Evolutionary conservation across 2,113 vertebrate species (phyloP).

Genomic region (Heterochromis multidens): DNA sequence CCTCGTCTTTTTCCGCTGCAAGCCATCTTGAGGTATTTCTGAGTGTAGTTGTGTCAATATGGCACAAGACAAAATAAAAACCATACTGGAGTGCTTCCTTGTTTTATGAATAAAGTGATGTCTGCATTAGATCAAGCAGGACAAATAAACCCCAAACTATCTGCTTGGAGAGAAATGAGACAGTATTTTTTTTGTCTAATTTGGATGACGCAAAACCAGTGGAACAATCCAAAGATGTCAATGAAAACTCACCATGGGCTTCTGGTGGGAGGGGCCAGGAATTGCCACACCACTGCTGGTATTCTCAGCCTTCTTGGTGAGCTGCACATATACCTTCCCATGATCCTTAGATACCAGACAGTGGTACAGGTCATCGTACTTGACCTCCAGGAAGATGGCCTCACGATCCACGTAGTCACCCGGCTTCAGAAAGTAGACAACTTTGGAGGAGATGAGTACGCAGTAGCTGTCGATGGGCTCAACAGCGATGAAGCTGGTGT

Average conservation of each 20-base stretch:
- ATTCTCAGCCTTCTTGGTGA: constrained; percentile 93
- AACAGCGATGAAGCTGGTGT: constrained; percentile 89
- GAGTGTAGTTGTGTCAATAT: neutral
- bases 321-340: constrained; percentile 91
- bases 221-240: neutral
- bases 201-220: neutral
- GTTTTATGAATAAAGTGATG: neutral
- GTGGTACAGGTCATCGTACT: constrained; percentile 95
- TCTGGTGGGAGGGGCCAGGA: constrained; percentile 93
- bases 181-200: neutral
- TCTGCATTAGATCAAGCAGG: neutral
- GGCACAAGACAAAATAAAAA: neutral
- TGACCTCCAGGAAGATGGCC: constrained; percentile 95
- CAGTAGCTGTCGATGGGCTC: constrained; percentile 91
- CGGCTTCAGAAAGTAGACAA: constrained; percentile 91
- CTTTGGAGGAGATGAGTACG: constrained; percentile 95
- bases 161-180: neutral
- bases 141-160: neutral
- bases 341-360: constrained; percentile 97
- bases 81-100: neutral
- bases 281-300: constrained; percentile 89
- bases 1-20: neutral
- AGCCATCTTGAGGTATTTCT: neutral
- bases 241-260: constrained; percentile 87
- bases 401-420: constrained; percentile 86